These are phyloP conservation scores for Trigoniulus corallinus DNA, from an alignment of 1,140 invertebrate genomes.

Conservation along the genomic window DNA sequence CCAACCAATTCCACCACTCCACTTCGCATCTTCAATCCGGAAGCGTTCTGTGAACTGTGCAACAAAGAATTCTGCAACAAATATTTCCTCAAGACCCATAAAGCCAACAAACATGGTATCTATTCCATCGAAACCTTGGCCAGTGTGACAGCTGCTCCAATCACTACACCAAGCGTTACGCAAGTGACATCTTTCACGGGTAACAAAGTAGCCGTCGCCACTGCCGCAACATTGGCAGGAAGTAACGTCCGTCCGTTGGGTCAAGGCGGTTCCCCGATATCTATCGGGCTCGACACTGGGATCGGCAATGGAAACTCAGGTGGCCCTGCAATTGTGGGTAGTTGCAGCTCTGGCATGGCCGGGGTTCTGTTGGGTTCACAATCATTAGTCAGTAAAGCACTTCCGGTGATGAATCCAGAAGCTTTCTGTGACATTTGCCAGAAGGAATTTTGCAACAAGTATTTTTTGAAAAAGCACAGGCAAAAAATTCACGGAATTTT, in stretches of 20 bases:
- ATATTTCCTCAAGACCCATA: conserved; percentile 96
- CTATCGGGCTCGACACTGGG: background rate
- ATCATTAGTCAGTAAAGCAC: background rate
- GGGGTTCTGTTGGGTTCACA: background rate
- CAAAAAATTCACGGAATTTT: conserved; percentile 26
- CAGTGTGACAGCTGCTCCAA: background rate
- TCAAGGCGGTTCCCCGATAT: background rate
- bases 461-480: conserved; percentile 29
- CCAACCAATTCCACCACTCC: conserved; percentile 23
- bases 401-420: conserved; percentile 17
- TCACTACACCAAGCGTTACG: background rate
- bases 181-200: background rate
- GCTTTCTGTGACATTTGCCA: conserved; percentile 31
- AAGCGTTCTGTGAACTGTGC: conserved; percentile 90
- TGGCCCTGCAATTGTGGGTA: background rate
- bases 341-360: background rate
- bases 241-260: background rate
- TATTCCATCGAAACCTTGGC: conserved; percentile 12
- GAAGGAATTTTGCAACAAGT: conserved; percentile 29
- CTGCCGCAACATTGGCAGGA: background rate
- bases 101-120: conserved; percentile 86
- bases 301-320: background rate
- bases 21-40: conserved; percentile 75
- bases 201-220: too few species aligned
- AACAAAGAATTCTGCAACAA: conserved; percentile 99